Evolutionary conservation across 2,797 vertebrate species (phyloP).

Genomic region (Chaenodraco wilsoni): DNA sequence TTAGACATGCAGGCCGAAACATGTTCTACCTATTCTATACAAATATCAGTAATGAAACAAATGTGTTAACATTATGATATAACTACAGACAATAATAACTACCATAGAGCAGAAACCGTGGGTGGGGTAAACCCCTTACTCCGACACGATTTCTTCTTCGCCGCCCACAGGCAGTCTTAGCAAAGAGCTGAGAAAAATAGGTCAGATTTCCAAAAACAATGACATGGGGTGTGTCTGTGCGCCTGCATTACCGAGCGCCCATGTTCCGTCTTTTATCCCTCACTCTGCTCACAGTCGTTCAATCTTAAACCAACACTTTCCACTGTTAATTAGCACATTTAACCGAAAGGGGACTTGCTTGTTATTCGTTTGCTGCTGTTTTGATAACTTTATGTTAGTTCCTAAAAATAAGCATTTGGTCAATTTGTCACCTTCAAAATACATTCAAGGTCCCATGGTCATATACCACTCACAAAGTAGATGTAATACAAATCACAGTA

Average conservation of each 20-base stretch:
- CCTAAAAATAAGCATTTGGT: too few species aligned
- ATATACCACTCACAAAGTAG: too few species aligned
- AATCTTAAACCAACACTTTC: conserved; percentile 3
- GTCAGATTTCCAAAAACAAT: conserved; percentile 81
- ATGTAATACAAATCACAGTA: too few species aligned
- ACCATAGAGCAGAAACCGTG: neutral
- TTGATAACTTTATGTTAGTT: neutral
- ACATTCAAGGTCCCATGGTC: too few species aligned
- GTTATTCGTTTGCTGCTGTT: neutral
- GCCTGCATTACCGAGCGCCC: conserved; percentile 41
- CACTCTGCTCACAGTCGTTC: conserved; percentile 16
- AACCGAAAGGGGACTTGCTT: conserved; percentile 9
- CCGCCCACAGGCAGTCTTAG: conserved; percentile 52
- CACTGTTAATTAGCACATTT: conserved; percentile 17
- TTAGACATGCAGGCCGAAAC: neutral
- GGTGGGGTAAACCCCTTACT: conserved; percentile 30
- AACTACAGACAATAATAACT: conserved; percentile 8
- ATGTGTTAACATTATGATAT: conserved; percentile 19
- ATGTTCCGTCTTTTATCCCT: conserved; percentile 42
- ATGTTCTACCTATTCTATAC: neutral
- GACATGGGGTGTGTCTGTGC: conserved; percentile 56
- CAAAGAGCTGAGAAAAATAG: conserved; percentile 71
- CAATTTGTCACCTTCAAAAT: too few species aligned
- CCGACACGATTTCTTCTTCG: conserved; percentile 48
- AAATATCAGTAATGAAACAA: conserved; percentile 12